These are phyloP conservation scores for Brachirus orientalis DNA, from an alignment of 2,113 vertebrate species.

Conservation along the genomic window DNA sequence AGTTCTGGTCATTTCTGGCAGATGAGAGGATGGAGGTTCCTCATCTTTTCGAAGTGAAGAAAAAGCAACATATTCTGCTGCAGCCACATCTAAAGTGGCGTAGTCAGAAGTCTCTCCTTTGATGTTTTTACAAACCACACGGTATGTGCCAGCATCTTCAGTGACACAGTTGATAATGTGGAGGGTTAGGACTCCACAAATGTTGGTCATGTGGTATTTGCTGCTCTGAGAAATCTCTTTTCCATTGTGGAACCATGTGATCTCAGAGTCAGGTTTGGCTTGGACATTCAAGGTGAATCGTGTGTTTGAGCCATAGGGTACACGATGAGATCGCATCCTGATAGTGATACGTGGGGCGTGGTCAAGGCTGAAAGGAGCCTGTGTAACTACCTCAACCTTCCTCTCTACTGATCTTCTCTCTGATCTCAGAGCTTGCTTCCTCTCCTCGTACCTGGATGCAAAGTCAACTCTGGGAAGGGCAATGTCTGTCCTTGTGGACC, in stretches of 20 bases:
- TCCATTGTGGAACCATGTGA: constrained; percentile 96
- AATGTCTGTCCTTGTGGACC: constrained; percentile 86
- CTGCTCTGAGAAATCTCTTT: constrained; percentile 86
- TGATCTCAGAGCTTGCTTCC: constrained; percentile 92
- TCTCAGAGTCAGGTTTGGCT: constrained; percentile 89
- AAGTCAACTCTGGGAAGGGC: constrained; percentile 89
- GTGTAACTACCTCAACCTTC: constrained; percentile 89
- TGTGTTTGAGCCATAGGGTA: constrained; percentile 88
- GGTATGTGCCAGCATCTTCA: constrained; percentile 94
- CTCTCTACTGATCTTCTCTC: constrained; percentile 89
- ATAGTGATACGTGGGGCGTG: constrained; percentile 92
- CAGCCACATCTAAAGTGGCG: constrained; percentile 92
- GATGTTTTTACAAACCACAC: constrained; percentile 90
- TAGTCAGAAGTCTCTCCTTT: constrained; percentile 97
- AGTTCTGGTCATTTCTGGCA: constrained; percentile 89
- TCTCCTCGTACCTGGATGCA: constrained; percentile 93
- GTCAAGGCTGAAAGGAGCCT: constrained; percentile 94
- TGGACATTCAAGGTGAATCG: constrained; percentile 94
- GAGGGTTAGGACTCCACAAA: constrained; percentile 91
- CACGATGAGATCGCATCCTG: constrained; percentile 95
- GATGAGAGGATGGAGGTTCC: constrained; percentile 85
- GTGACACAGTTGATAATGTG: constrained; percentile 90
- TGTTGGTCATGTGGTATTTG: constrained; percentile 90
- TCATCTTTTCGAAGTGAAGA: constrained; percentile 89
- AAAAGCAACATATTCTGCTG: constrained; percentile 87